Percentiles rank a stretch among this genome's conserved stretches.
phyloP scores from a whole-genome alignment of 2,888 invertebrate genomes.

The Dryomyza anilis region DNA sequence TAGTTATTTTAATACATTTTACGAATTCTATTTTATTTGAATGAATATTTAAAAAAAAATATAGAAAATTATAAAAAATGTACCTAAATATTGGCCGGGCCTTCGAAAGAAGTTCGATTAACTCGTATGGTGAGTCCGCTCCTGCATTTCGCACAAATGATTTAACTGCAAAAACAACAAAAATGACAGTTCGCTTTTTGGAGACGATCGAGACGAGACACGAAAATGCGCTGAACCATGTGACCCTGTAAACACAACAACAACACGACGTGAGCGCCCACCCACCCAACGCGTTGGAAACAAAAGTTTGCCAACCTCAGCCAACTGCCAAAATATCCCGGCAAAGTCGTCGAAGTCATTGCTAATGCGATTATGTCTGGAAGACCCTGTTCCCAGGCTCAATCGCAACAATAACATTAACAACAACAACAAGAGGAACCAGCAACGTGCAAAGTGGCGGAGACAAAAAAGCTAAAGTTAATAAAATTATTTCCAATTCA shows the following conservation, averaged over 20 bases:
- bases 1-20: no score
- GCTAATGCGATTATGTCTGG: slow-evolving; percentile 21
- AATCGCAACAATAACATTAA: neutral
- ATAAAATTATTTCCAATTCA: slow-evolving; percentile 56
- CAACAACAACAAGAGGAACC: neutral
- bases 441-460: neutral
- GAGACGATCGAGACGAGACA: neutral
- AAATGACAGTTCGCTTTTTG: neutral
- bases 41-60: no score
- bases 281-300: neutral
- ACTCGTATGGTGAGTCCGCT: no score
- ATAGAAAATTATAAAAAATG: no score
- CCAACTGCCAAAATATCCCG: neutral
- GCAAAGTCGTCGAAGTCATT: neutral
- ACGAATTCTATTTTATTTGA: no score
- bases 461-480: slow-evolving; percentile 37
- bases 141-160: no score
- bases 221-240: slow-evolving; percentile 5
- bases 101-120: no score
- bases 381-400: slow-evolving; percentile 12
- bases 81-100: no score
- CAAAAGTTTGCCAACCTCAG: neutral
- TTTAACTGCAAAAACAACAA: slow-evolving; percentile 6
- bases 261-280: neutral
- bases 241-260: slow-evolving; percentile 5